Percentiles rank a stretch among this genome's conserved stretches.
Conservation (phyloP, 2,797 vertebrate species). For the Sebastes elongatus region DNA sequence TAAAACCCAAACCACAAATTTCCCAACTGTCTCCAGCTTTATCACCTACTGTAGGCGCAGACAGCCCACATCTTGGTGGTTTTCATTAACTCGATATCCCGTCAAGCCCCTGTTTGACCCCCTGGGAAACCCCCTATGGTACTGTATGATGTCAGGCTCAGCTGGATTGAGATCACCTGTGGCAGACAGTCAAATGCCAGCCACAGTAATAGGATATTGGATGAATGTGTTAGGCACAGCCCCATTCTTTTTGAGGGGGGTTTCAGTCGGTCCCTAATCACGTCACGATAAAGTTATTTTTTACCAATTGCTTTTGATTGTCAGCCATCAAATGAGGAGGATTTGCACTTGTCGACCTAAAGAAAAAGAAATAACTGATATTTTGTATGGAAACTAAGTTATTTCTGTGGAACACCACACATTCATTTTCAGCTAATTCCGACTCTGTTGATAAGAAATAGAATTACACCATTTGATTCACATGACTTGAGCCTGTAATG, state of each 20-base stretch:
- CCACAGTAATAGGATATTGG: slow-evolving; percentile 20
- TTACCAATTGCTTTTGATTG: neutral
- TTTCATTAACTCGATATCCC: slow-evolving; percentile 58
- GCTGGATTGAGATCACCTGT: slow-evolving; percentile 41
- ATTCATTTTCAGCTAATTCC: slow-evolving; percentile 23
- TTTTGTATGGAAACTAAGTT: neutral
- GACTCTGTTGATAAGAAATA: slow-evolving; percentile 37
- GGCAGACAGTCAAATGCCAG: slow-evolving; percentile 37
- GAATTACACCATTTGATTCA: slow-evolving; percentile 38
- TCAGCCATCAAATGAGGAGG: neutral
- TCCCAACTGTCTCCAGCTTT: slow-evolving; percentile 58
- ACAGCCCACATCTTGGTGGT: slow-evolving; percentile 30
- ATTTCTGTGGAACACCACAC: neutral
- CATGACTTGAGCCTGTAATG: slow-evolving; percentile 16
- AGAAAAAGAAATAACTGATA: neutral
- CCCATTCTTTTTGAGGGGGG: neutral
- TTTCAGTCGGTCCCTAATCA: neutral
- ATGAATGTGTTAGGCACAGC: neutral
- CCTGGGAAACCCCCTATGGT: slow-evolving; percentile 22
- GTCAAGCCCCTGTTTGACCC: slow-evolving; percentile 28
- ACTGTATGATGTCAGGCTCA: slow-evolving; percentile 38
- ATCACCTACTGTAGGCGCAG: slow-evolving; percentile 34
- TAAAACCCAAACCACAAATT: slow-evolving; percentile 61
- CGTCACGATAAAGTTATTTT: neutral
- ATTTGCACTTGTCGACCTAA: neutral